Conservation (phyloP, 2,888 invertebrate species). For the Lobophora halterata region DNA sequence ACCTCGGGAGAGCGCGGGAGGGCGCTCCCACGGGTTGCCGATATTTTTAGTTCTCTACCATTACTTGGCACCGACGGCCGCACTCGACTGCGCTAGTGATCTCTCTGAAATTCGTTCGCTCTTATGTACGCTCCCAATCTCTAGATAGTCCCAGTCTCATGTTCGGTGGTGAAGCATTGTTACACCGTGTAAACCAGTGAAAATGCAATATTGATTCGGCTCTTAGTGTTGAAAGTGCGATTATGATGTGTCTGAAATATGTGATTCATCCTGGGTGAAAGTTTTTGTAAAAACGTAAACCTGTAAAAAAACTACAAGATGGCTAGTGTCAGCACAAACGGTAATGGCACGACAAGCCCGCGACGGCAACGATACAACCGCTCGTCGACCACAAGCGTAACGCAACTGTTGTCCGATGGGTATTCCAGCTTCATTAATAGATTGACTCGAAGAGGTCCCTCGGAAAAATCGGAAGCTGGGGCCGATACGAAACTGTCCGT, state of each 20-base stretch:
- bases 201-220: slow-evolving; percentile 32
- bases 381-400: slow-evolving; percentile 89
- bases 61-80: slow-evolving; percentile 84
- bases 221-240: slow-evolving; percentile 42
- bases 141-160: slow-evolving; percentile 65
- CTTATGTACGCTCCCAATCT: slow-evolving; percentile 71
- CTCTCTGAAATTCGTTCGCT: slow-evolving; percentile 75
- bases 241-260: slow-evolving; percentile 60
- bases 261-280: slow-evolving; percentile 65
- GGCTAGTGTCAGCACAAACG: slow-evolving; percentile 63
- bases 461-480: slow-evolving; percentile 81
- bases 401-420: slow-evolving; percentile 92
- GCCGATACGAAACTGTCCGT: slow-evolving; percentile 56
- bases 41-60: slow-evolving; percentile 85
- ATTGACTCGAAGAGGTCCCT: slow-evolving; percentile 89
- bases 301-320: slow-evolving; percentile 40
- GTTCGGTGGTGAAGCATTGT: slow-evolving; percentile 54
- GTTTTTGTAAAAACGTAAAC: slow-evolving; percentile 34
- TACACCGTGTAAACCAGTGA: slow-evolving; percentile 40
- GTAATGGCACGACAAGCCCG: slow-evolving; percentile 68
- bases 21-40: slow-evolving; percentile 81
- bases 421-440: slow-evolving; percentile 92
- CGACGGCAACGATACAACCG: slow-evolving; percentile 88
- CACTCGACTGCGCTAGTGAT: slow-evolving; percentile 76
- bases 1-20: slow-evolving; percentile 76